These are phyloP conservation scores for Xiphophorus birchmanni DNA, from an alignment of 2,797 vertebrate genomes.

Conservation along the genomic window DNA sequence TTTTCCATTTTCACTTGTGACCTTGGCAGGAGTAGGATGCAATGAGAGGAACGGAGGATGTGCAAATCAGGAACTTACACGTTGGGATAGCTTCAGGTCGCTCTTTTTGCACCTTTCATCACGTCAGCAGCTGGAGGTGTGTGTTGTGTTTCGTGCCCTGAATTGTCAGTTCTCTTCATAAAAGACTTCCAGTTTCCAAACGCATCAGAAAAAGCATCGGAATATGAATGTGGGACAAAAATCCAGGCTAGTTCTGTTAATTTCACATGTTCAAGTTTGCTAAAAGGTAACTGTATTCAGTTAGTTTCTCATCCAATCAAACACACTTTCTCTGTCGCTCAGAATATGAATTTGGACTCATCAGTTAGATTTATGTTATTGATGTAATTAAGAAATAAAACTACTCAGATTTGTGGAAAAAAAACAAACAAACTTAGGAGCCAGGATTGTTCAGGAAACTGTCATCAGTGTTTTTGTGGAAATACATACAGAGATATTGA, in stretches of 20 bases:
- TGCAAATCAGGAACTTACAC: not conserved
- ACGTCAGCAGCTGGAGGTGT: not conserved
- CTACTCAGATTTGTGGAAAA: not conserved
- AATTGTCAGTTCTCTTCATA: constrained; percentile 9
- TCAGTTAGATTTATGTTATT: not conserved
- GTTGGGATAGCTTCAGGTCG: not conserved
- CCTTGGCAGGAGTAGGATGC: not conserved
- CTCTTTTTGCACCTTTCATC: not conserved
- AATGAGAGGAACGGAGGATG: not conserved
- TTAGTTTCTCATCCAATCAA: constrained; percentile 65
- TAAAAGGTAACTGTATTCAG: constrained; percentile 62
- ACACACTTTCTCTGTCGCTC: constrained; percentile 33
- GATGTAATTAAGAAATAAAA: not conserved
- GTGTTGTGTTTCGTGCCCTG: constrained; percentile 2
- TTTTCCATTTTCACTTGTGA: constrained; percentile 2
- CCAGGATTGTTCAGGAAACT: not conserved
- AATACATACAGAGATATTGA: not conserved
- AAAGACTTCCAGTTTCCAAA: not conserved
- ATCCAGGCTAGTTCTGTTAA: constrained; percentile 54
- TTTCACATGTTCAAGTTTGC: constrained; percentile 62
- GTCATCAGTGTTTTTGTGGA: not conserved
- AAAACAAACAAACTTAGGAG: not conserved
- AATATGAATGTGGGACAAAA: not conserved
- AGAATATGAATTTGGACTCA: constrained; percentile 1
- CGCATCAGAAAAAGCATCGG: not conserved